A percentile compares a stretch with the other conserved stretches of the same genome.
Conservation (phyloP, 2,113 vertebrate genomes). For the Suricata suricatta region DNA sequence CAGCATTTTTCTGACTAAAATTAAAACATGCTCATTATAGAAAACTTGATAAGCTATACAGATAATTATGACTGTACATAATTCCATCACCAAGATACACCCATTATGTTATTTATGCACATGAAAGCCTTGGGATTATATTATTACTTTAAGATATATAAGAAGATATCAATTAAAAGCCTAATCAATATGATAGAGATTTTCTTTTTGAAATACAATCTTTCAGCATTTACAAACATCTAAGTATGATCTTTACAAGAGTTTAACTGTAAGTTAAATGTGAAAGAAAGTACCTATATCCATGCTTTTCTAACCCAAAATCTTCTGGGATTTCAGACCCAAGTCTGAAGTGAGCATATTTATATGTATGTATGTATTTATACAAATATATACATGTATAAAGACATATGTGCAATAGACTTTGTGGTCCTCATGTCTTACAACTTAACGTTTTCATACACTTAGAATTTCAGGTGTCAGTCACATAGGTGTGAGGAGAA, state of each 20-base stretch:
- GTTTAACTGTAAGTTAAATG: not conserved
- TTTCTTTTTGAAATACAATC: not conserved
- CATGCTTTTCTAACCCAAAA: not conserved
- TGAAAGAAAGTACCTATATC: not conserved
- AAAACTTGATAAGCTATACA: not conserved
- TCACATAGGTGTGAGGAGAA: not conserved
- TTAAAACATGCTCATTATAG: not conserved
- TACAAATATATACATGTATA: not conserved
- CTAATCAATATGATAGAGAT: not conserved
- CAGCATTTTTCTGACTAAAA: conserved; percentile 21
- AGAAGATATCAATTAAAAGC: not conserved
- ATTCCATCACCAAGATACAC: not conserved
- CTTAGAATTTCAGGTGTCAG: not conserved
- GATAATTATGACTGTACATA: not conserved
- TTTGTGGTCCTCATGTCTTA: not conserved
- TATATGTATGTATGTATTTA: not conserved
- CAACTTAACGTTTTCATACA: not conserved
- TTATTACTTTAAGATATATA: not conserved
- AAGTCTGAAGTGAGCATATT: not conserved
- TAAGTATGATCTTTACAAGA: not conserved
- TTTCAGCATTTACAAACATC: conserved; percentile 10
- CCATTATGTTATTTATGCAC: not conserved
- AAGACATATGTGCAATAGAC: not conserved
- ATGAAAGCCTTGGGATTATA: not conserved
- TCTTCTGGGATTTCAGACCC: not conserved